These are phyloP conservation scores for Barbus barbus DNA, from an alignment of 2,113 vertebrate species.

Conservation along the genomic window DNA sequence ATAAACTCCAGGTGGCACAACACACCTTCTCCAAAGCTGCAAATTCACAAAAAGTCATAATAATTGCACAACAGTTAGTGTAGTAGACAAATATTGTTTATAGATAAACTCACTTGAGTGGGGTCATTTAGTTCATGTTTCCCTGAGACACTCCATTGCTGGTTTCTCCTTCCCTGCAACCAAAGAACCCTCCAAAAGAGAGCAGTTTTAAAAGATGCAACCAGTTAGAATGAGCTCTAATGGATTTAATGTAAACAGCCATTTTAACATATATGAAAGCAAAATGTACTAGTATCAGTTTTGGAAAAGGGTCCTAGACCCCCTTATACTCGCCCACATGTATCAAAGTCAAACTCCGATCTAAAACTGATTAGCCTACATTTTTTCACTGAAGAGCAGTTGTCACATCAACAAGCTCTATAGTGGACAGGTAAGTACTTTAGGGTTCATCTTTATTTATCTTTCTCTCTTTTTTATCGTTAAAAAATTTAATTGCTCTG, in stretches of 20 bases:
- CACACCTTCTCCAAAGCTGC: constrained; percentile 69
- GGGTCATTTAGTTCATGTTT: constrained; percentile 28
- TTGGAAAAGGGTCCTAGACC: not conserved
- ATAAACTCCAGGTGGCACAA: constrained; percentile 64
- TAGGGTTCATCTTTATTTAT: not conserved
- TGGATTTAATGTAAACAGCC: constrained; percentile 20
- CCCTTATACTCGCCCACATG: not conserved
- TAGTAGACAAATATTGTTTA: not conserved
- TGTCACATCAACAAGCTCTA: not conserved
- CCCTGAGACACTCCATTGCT: constrained; percentile 27
- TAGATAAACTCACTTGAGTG: constrained; percentile 54
- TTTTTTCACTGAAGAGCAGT: not conserved
- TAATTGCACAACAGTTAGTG: not conserved
- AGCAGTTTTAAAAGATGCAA: constrained; percentile 33
- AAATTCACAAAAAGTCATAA: not conserved
- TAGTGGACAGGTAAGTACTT: not conserved
- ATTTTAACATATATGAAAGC: not conserved
- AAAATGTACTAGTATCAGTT: not conserved
- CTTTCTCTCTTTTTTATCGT: not conserved
- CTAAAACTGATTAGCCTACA: not conserved
- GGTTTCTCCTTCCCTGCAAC: not conserved
- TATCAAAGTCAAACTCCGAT: not conserved
- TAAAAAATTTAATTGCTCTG: no score
- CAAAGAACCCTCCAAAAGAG: not conserved
- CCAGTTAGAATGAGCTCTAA: not conserved